Evolutionary conservation across 2,797 vertebrate genomes (phyloP).

Genomic region (Petrocephalus schoutedeni): DNA sequence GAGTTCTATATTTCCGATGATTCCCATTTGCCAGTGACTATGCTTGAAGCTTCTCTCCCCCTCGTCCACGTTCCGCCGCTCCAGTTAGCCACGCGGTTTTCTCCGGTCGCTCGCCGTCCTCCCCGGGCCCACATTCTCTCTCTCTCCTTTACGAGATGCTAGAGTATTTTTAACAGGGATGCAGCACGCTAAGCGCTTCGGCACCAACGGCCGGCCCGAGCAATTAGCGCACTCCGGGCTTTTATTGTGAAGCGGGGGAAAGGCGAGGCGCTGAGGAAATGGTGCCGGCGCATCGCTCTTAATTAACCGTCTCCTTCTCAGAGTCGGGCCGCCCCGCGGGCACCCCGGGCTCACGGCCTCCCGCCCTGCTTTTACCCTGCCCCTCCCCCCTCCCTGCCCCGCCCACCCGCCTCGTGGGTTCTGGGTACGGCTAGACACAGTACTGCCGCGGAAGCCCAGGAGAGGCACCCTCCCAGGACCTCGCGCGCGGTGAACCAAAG

Average conservation of each 20-base stretch:
- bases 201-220: neutral
- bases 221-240: neutral
- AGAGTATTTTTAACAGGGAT: neutral
- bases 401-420: neutral
- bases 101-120: neutral
- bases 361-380: conserved; percentile 9
- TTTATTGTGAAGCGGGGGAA: neutral
- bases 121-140: neutral
- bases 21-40: neutral
- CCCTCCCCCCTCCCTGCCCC: neutral
- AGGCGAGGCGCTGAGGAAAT: neutral
- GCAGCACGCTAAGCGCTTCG: neutral
- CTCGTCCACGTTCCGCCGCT: neutral
- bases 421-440: conserved; percentile 11
- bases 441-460: neutral
- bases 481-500: neutral
- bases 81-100: neutral
- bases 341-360: neutral
- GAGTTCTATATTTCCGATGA: neutral
- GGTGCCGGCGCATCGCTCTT: neutral
- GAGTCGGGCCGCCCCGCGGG: neutral
- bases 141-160: neutral
- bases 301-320: conserved; percentile 3
- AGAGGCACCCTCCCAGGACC: neutral
- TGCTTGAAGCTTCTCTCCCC: neutral